Conservation (phyloP, 2,797 vertebrate genomes). For the Microcaecilia unicolor region DNA sequence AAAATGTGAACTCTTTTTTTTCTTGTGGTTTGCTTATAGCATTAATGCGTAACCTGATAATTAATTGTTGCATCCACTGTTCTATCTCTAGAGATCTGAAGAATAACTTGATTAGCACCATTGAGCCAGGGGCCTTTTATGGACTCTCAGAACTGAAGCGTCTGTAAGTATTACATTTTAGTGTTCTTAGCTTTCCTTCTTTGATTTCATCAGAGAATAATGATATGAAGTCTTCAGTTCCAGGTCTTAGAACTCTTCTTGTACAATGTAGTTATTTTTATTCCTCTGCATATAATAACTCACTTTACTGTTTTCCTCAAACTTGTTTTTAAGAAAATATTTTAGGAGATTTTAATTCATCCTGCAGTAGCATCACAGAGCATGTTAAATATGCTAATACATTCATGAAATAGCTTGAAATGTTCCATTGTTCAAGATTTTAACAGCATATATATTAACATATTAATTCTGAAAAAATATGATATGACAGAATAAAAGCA, state of each 20-base stretch:
- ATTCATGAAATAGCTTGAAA: too few species aligned
- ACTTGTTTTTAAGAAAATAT: too few species aligned
- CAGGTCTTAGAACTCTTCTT: background rate
- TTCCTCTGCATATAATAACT: too few species aligned
- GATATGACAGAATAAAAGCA: too few species aligned
- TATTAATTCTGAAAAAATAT: too few species aligned
- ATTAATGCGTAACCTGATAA: constrained; percentile 10
- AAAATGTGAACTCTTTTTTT: background rate
- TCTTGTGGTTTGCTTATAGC: background rate
- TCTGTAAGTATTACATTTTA: constrained; percentile 71
- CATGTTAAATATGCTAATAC: too few species aligned
- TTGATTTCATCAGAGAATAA: constrained; percentile 6
- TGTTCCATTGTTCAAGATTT: too few species aligned
- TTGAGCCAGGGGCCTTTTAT: constrained; percentile 82
- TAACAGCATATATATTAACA: too few species aligned
- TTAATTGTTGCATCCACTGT: constrained; percentile 38
- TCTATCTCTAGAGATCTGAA: constrained; percentile 72
- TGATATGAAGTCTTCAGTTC: background rate
- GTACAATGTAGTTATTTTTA: too few species aligned
- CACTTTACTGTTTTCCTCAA: too few species aligned
- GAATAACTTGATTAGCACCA: constrained; percentile 89
- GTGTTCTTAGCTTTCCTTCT: constrained; percentile 11
- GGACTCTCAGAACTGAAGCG: constrained; percentile 76
- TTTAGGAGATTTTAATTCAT: too few species aligned
- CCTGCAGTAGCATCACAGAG: too few species aligned